Evolutionary conservation across 1,140 invertebrate species (phyloP), one percentile per base, ranked within the genome.

Genomic region (honey bee (Apis mellifera)): DNA sequence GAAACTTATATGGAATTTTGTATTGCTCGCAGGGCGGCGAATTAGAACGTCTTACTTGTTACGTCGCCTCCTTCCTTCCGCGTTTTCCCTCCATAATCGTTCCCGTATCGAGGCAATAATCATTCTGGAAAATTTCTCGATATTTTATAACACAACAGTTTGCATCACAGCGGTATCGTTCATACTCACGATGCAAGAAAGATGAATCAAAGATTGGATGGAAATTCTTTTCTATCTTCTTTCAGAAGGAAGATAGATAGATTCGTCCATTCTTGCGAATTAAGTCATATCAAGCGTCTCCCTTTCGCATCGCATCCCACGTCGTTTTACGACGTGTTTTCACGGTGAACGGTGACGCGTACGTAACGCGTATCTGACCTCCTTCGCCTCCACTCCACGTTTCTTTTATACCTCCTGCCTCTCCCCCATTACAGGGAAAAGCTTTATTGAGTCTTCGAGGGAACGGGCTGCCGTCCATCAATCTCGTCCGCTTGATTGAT

Each of bases 401-500:
- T 32, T 59, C 75, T 69, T 17, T 17, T 12, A 4, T 26, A 50
- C 54, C 32, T 13, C n/a, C n/a, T 26, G 26, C 65, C n/a, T 42
- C 21, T 48, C 12, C 5, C 78, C 5, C 78, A 75, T 89, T 85
- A 85, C 75, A 76, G 80, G 86, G 23, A 90, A 90, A 90, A 86
- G 86, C 77, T 89, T 92, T 92, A 92, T 92, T 89, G 91, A 92
- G 90, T 90, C 88, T 90, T 92, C 86, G 52, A 78, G 78, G 84
- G 84, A 83, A 90, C 88, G 85, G 86, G 86, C 90, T 88, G 86
- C 89, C 85, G 91, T 92, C 92, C 88, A 89, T 90, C 90, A 91
- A 59, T 78, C 54, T 50, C 32, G 11, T 50, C 50, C 54, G 0
- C 54, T 32, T 32, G 32, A 50, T 78, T 23, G 76, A 78, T 69